Conservation (phyloP, 2,797 vertebrate genomes). For the Tokudaia muenninki region DNA sequence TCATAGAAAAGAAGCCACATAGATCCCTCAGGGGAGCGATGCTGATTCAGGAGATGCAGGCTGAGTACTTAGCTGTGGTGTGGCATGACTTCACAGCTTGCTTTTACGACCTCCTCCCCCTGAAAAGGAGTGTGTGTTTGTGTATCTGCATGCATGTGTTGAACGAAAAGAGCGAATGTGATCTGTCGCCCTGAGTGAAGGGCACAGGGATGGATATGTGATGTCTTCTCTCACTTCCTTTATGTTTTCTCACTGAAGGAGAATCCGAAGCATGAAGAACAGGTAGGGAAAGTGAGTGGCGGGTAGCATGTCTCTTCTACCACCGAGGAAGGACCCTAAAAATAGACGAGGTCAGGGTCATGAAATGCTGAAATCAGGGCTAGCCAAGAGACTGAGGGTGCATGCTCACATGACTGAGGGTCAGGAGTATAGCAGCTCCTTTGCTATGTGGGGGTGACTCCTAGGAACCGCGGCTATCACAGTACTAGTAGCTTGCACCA, state of each 20-base stretch:
- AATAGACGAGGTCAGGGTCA: not conserved
- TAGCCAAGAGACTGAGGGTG: not conserved
- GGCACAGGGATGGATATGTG: not conserved
- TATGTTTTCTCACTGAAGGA: not conserved
- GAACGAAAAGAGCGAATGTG: not conserved
- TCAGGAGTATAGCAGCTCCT: no score
- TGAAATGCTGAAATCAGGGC: not conserved
- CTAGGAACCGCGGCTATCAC: not conserved
- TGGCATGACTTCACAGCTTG: not conserved
- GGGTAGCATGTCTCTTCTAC: not conserved
- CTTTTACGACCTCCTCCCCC: not conserved
- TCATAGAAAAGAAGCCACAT: not conserved
- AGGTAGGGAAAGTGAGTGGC: not conserved
- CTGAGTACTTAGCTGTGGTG: not conserved
- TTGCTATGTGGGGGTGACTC: not conserved
- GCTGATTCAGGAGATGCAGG: not conserved
- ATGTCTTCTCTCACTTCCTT: not conserved
- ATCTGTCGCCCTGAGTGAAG: not conserved
- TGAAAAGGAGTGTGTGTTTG: not conserved
- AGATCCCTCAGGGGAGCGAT: not conserved
- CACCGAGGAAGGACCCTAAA: not conserved
- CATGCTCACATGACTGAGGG: fast-evolving
- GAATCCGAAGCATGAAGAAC: not conserved
- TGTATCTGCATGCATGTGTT: not conserved
- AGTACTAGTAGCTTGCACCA: not conserved